Base-by-base conservation (phyloP, 2,113 vertebrate genomes). In the Panthera tigris region DNA sequence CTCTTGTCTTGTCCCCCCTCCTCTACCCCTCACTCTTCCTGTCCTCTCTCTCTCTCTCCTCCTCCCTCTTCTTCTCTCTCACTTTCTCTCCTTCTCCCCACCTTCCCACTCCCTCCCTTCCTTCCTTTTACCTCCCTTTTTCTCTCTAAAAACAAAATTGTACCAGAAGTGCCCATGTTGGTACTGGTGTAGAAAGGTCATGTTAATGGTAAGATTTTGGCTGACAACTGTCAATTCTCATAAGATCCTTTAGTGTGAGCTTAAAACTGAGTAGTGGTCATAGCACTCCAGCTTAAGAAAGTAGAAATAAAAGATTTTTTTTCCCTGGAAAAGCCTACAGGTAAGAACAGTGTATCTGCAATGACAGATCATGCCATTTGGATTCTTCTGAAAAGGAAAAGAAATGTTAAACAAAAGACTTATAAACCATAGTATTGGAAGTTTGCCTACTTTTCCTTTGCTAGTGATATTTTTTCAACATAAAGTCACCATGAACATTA, bases 401-500 rank as follows among this genome's bases (percentile, higher is more conserved):
- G 10, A 89, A 50, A 3, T 27, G 31, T 48, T 52, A 2, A 61
- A 66, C 25, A 71, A 25, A 9, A 87, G 23, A 97, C 73, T 78
- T 93, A 69, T 25, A 84, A 27, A 84, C 52, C 31, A 19, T 18
- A 31, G 33, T 19, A 7, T 57, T 96, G 16, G n/a, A 88, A 90
- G 14, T 61, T 84, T 78, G 33, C 15, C 88, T 68, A 4, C 63
- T 88, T 94, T 92, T 78, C 76, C 84, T 68, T 93, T 87, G 55
- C 27, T 87, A 68, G 21, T 93, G 45, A 83, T 25, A 48, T 45
- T 89, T 85, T 95, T 93, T 65, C 21, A 87, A 76, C 5, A 52
- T 36, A 80, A 92, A 96, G 69, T 92, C 80, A 88, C 48, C 18
- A 14, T 65, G 52, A 90, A 88, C 41, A 63, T 95, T 95, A 80